Evolutionary conservation across 2,888 invertebrate species (phyloP).

Genomic region (Philonicus albiceps): DNA sequence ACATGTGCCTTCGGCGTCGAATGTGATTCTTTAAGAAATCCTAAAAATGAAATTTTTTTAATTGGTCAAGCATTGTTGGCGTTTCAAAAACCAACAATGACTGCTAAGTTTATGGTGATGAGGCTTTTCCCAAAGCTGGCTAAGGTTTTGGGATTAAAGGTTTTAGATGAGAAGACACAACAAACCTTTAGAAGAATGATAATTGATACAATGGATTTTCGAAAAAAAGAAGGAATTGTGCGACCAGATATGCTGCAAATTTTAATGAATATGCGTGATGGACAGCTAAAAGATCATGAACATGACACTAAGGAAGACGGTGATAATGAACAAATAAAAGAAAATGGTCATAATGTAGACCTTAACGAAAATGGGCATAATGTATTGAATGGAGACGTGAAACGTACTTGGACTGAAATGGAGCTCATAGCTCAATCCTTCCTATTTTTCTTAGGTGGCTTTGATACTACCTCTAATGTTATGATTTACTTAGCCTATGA

Average conservation of each 20-base stretch:
- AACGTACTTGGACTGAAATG: conserved; percentile 62
- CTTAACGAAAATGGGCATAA: neutral
- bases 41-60: conserved; percentile 66
- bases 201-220: conserved; percentile 62
- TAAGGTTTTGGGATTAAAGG: conserved; percentile 46
- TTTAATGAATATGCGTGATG: conserved; percentile 56
- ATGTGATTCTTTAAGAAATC: conserved; percentile 66
- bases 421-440: conserved; percentile 69
- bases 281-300: conserved; percentile 51
- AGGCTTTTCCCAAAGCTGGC: conserved; percentile 49
- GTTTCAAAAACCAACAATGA: conserved; percentile 51
- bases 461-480: conserved; percentile 63
- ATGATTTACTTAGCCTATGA: conserved; percentile 68
- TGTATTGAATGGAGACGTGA: neutral
- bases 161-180: conserved; percentile 43
- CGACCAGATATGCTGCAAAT: conserved; percentile 68
- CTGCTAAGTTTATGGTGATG: conserved; percentile 47
- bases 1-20: conserved; percentile 63
- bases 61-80: conserved; percentile 63
- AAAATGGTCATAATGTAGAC: neutral
- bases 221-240: conserved; percentile 63
- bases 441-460: conserved; percentile 68
- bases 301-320: conserved; percentile 59
- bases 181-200: conserved; percentile 55
- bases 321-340: conserved; percentile 39